Percentiles rank a stretch among this genome's conserved stretches.
phyloP scores from a whole-genome alignment of 2,113 vertebrate genomes.

The Verasper variegatus region DNA sequence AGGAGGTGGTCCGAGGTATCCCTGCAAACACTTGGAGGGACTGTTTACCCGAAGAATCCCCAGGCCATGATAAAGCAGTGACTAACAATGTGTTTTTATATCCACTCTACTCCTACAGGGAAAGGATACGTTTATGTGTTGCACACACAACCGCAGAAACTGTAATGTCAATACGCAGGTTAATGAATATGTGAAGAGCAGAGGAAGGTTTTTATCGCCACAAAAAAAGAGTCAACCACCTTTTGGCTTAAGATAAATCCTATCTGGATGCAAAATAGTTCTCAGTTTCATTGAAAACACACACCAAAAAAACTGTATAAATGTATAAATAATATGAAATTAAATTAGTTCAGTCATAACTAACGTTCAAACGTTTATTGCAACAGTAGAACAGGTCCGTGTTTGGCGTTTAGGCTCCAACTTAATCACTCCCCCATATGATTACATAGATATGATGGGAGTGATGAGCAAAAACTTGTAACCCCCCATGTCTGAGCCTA shows the following conservation, averaged over 20 bases:
- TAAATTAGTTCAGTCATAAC: background rate
- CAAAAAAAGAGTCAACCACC: background rate
- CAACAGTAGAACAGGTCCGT: no score
- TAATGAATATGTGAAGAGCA: conserved; percentile 4
- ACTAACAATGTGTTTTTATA: conserved; percentile 20
- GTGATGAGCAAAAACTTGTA: no score
- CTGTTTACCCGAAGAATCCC: conserved; percentile 14
- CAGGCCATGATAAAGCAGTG: conserved; percentile 5
- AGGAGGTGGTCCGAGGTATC: conserved; percentile 27
- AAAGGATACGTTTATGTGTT: conserved; percentile 6
- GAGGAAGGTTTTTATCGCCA: background rate
- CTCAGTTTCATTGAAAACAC: no score
- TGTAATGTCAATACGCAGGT: conserved; percentile 10
- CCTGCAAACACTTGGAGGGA: conserved; percentile 24
- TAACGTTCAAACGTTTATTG: no score
- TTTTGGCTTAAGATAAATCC: background rate
- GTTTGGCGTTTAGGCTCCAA: no score
- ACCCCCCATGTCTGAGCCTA: no score
- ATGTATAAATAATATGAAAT: no score
- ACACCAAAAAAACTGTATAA: no score
- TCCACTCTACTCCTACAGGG: conserved; percentile 12
- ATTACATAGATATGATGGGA: no score
- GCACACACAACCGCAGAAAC: background rate
- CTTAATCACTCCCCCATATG: no score
- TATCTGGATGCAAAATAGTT: no score